A percentile compares a stretch with the other conserved stretches of the same genome.
phyloP scores from a whole-genome alignment of 2,113 vertebrate genomes.

The Otus sunia region DNA sequence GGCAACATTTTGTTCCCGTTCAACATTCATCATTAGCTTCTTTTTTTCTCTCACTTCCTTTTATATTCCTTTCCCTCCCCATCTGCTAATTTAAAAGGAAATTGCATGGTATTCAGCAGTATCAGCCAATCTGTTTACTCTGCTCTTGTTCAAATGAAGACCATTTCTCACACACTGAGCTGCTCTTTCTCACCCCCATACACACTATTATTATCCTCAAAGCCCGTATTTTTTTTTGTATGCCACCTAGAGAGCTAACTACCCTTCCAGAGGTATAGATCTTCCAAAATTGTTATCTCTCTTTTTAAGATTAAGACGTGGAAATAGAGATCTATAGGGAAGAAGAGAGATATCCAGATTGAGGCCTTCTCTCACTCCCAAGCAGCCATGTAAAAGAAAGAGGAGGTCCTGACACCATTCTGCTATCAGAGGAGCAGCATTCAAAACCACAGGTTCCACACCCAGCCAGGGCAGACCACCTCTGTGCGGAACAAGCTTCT shows the following conservation, averaged over 20 bases:
- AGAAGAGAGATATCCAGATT: not conserved
- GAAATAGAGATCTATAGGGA: not conserved
- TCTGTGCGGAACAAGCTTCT: not conserved
- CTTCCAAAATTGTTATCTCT: not conserved
- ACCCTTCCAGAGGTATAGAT: not conserved
- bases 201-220: not conserved
- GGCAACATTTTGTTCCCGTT: slow-evolving; percentile 53
- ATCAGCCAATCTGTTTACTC: slow-evolving; percentile 61
- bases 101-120: slow-evolving; percentile 47
- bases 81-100: slow-evolving; percentile 68
- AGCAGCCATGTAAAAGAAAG: not conserved
- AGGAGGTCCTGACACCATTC: not conserved
- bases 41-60: slow-evolving; percentile 37
- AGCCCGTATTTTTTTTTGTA: not conserved
- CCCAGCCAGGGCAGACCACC: not conserved
- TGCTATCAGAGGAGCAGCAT: not conserved
- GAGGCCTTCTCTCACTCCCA: not conserved
- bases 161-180: slow-evolving; percentile 40
- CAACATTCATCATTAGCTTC: slow-evolving; percentile 54
- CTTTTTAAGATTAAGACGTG: not conserved
- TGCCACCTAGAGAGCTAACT: not conserved
- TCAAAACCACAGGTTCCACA: not conserved
- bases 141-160: slow-evolving; percentile 26
- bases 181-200: not conserved
- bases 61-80: slow-evolving; percentile 56